Evolutionary conservation across 2,888 invertebrate species (phyloP).

Genomic region (Meta bourneti): DNA sequence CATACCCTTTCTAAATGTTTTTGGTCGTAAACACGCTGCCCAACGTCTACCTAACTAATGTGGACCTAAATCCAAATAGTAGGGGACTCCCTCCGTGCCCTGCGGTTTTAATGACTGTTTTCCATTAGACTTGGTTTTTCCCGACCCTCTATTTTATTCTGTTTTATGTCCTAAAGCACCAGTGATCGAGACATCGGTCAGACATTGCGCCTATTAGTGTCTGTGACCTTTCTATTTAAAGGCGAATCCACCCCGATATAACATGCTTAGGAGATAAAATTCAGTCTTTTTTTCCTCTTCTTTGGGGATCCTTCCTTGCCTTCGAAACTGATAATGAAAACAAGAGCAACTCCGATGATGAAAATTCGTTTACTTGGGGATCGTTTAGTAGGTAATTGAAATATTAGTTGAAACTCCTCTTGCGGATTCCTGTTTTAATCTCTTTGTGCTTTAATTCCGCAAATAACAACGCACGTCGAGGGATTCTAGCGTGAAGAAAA

Average conservation of each 20-base stretch:
- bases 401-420: no score
- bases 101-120: conserved; percentile 70
- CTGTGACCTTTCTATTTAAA: conserved; percentile 51
- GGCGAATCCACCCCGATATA: conserved; percentile 10
- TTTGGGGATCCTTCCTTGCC: neutral
- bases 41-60: conserved; percentile 61
- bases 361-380: no score
- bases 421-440: no score
- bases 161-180: conserved; percentile 49
- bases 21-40: conserved; percentile 53
- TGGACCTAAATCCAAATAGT: conserved; percentile 65
- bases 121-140: conserved; percentile 69
- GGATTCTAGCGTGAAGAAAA: no score
- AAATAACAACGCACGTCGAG: no score
- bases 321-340: no score
- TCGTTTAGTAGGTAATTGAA: no score
- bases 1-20: conserved; percentile 32
- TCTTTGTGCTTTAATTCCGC: no score
- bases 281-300: neutral
- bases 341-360: no score
- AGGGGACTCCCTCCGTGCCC: conserved; percentile 48
- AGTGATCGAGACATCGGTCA: conserved; percentile 52
- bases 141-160: conserved; percentile 55
- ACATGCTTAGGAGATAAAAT: conserved; percentile 20
- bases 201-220: conserved; percentile 53